Evolutionary conservation across 2,797 vertebrate species (phyloP), one percentile per base, ranked within the genome.

Genomic region (Triplophysa bombifrons): DNA sequence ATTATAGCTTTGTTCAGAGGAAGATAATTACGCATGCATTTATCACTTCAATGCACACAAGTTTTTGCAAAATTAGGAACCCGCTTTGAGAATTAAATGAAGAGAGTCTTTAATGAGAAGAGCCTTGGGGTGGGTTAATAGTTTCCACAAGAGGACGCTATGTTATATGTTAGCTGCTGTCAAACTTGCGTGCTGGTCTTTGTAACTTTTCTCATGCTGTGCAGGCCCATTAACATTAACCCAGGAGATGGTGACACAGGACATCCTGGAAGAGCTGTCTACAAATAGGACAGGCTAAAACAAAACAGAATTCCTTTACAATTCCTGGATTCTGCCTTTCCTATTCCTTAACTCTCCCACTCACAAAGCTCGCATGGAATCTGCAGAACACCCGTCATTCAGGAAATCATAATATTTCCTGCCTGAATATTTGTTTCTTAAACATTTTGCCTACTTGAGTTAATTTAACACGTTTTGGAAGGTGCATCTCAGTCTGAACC

Each of bases 141-240:
- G 60, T 16, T 53, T 55, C 83, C 85, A 86, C 81, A 70, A 83
- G 85, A 76, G 82, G 83, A 75, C 34, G 71, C 81, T 83, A 60
- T 76, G 30, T 65, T 69, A 50, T 77, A 48, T 69, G 56, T 67
- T 48, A 48, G 65, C 72, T 83, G 38, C 73, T 75, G 22, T 66
- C 34, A 72, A 58, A 64, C 41, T 70, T 73, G 76, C 44, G 70
- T 70, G 68, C 34, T 83, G 80, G 51, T 68, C 34, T 85, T 25
- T 83, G 74, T 72, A 80, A 77, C 22, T 41, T 72, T 75, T 61
- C 77, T 67, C 71, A 74, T 56, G 70, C n/a, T 14, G 44, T 46
- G 3, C 38, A 61, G 66, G 27, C 22, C 55, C 66, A 66, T 74
- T 79, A 65, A 67, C 63, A 63, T 83, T 66, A 83, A 76, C 61